Base-by-base conservation (phyloP, 2,888 invertebrate species). In the Agonum fuliginosum region DNA sequence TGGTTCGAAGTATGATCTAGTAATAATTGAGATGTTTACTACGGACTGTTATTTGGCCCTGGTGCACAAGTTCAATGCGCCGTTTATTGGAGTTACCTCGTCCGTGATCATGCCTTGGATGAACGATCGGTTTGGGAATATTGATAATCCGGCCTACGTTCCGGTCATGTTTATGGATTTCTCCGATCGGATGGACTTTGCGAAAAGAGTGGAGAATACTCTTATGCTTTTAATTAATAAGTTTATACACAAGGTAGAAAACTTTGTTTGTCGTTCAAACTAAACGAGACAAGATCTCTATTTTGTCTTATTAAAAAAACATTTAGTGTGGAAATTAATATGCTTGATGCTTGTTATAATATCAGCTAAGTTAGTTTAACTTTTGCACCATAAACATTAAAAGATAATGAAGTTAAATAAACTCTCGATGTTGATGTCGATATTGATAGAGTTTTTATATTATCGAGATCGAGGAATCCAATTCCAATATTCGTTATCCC, bases 11-110 rank as follows among this genome's bases (percentile, higher is more conserved):
- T 93, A 90, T 81, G 93, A 94, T 83, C 84, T 93, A 0, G 87
- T 93, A 3, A 84, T 94, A 0, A 86, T 91, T 51, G 94, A 94
- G 84, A 90, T 89, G 78, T 94, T 93, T 83, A 92, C 92, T 79
- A 89, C 90, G 78, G 92, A 94, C 82, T 93, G 94, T 83, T 90
- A 90, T 83, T 85, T 93, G 79, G 91, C 90, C 0, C 84, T 94
- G 30, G 91, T 91, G 0, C 87, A 92, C 82, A 89, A 90, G 79
- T 87, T 93, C 6, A 85, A 89, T 37, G 91, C 90, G 0, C 90
- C 90, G 0, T 86, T 89, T 48, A 88, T 91, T 54, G 89, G 89
- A 0, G 84, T 91, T 71, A 87, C 88, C 3, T 89, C 91, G 0
- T 89, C 89, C 78, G 86, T 86, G 0, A 78, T 89, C 77, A 82